Conservation (phyloP, 1,140 invertebrate species). For the Chymomyza costata region DNA sequence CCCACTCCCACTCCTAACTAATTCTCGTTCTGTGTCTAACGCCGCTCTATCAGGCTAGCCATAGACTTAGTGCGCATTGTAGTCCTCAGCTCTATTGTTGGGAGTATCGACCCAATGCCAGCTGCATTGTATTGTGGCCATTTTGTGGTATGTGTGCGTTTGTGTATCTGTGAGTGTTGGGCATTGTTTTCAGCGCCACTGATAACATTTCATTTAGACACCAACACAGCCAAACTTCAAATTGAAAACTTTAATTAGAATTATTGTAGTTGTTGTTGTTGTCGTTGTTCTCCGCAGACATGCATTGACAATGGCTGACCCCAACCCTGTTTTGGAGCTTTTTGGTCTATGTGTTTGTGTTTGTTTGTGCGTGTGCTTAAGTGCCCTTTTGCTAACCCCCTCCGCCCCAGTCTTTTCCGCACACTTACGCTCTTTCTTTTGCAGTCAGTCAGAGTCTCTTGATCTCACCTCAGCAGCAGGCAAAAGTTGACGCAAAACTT, state of each 20-base stretch:
- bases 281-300: slow-evolving; percentile 24
- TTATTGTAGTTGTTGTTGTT: slow-evolving; percentile 57
- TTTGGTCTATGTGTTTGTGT: too few species aligned
- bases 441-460: too few species aligned
- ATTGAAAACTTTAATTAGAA: slow-evolving; percentile 73
- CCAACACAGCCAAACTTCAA: slow-evolving; percentile 45
- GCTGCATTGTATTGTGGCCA: too few species aligned
- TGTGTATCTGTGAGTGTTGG: too few species aligned
- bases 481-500: slow-evolving; percentile 69
- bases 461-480: slow-evolving; percentile 10
- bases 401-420: too few species aligned
- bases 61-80: slow-evolving; percentile 19
- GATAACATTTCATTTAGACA: slow-evolving; percentile 42
- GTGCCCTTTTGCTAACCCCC: too few species aligned
- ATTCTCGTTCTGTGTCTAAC: background rate
- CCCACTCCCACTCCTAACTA: background rate
- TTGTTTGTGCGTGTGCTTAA: too few species aligned
- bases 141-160: too few species aligned
- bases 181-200: slow-evolving; percentile 48
- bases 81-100: slow-evolving; percentile 56
- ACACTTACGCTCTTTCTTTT: too few species aligned
- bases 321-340: slow-evolving; percentile 14
- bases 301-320: slow-evolving; percentile 53
- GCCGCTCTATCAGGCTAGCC: slow-evolving; percentile 1
- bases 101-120: slow-evolving; percentile 10